These are phyloP conservation scores for Ptychobarbus kaznakovi DNA, from an alignment of 2,797 vertebrate genomes.

Conservation along the genomic window DNA sequence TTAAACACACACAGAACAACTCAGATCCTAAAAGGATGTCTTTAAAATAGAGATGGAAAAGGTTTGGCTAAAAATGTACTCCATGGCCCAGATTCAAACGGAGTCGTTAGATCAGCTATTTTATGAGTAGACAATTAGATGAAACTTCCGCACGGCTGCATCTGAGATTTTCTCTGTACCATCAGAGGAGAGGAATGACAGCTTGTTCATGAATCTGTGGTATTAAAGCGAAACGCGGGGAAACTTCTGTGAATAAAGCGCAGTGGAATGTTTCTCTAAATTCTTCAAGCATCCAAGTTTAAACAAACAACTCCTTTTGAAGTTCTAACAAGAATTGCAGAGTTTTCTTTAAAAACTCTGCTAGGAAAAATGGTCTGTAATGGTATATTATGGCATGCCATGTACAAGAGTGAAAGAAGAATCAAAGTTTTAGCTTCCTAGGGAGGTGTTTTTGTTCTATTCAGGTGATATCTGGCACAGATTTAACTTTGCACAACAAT, in stretches of 20 bases:
- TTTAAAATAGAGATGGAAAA: conserved; percentile 34
- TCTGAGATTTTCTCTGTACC: conserved; percentile 28
- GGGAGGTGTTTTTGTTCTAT: neutral
- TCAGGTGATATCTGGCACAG: conserved; percentile 1
- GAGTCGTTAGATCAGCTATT: conserved; percentile 23
- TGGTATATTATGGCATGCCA: neutral
- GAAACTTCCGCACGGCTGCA: conserved; percentile 9
- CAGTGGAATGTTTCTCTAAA: conserved; percentile 11
- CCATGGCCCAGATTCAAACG: conserved; percentile 37
- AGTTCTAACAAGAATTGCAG: neutral
- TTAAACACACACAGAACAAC: neutral
- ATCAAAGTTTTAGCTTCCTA: conserved; percentile 2
- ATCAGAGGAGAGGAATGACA: conserved; percentile 11
- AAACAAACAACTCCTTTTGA: conserved; percentile 19
- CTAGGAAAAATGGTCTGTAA: neutral
- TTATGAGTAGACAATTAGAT: conserved; percentile 46
- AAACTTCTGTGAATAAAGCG: conserved; percentile 36
- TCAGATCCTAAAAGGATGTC: conserved; percentile 29
- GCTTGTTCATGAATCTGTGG: conserved; percentile 12
- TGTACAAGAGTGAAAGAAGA: neutral
- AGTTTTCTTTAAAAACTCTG: conserved; percentile 2
- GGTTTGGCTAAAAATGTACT: conserved; percentile 35
- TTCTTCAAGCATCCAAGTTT: conserved; percentile 20
- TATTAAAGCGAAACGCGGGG: conserved; percentile 7
- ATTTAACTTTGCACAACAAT: too few species aligned